Evolutionary conservation across 2,113 vertebrate genomes (phyloP), one percentile per base, ranked within the genome.

Genomic region (Okapia johnstoni): DNA sequence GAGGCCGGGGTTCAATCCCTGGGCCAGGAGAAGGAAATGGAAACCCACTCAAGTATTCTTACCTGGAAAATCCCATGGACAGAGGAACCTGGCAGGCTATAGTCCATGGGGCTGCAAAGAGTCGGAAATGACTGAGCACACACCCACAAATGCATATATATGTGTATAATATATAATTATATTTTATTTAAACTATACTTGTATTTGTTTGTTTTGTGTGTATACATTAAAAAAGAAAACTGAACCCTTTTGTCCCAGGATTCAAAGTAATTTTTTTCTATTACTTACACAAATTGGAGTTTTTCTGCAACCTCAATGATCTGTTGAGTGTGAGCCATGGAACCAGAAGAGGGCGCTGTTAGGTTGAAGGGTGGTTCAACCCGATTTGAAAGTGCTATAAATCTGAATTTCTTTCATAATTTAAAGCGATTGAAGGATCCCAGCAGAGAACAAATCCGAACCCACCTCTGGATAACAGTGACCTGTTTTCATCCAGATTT

Each of bases 311-410:
- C 11, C 60, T 85, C 43, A 14, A 3, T 40, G 50, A 28, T 2
- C 16, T 36, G 60, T 25, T 86, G 81, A 36, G 14, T 40, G 26
- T 90, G 63, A 58, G 9, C 12, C n/a, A 0, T 2, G 1, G 33
- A 21, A 40, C 96, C 97, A 96, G 97, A 80, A 97, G 98, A 88
- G 95, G 97, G 97, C 66, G 7, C 76, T 95, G 66, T 89, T 92
- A 85, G 63, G 70, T 19, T 80, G 36, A 36, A 60, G 36, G 76
- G 55, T 36, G 9, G 28, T 40, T 30, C 40, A 58, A 6, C 36
- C 25, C 57, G 55, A 7, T 33, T 57, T 85, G 12, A 14, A 48
- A 76, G 26, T 15, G 1, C 36, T 48, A 11, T 4, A 15, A 23
- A 25, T n/a, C 33, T 55, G 85, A 50, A 83, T 63, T 61, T 70